Evolutionary conservation across 2,113 vertebrate genomes (phyloP).

Genomic region (Nibea albiflora): DNA sequence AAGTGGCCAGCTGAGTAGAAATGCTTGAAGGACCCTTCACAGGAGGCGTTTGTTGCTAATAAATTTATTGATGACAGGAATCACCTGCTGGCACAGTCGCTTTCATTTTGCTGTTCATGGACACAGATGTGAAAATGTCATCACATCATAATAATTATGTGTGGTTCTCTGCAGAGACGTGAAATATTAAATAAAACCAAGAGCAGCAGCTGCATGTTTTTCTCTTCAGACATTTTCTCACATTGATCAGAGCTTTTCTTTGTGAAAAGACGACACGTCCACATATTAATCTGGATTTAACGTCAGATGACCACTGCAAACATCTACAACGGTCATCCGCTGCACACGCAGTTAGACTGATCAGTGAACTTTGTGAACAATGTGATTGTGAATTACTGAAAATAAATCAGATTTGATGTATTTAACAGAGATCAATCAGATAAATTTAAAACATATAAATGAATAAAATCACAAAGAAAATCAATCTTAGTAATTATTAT

Average conservation of each 20-base stretch:
- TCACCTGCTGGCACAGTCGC: too few relatives aligned
- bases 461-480: too few relatives aligned
- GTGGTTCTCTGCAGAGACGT: neutral
- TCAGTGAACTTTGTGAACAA: too few relatives aligned
- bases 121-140: slow-evolving; percentile 41
- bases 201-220: neutral
- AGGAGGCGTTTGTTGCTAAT: too few relatives aligned
- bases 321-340: neutral
- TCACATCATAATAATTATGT: slow-evolving; percentile 41
- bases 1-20: too few relatives aligned
- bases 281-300: neutral
- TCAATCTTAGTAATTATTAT: too few relatives aligned
- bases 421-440: too few relatives aligned
- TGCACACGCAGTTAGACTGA: neutral
- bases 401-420: too few relatives aligned
- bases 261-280: neutral
- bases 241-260: neutral
- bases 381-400: too few relatives aligned
- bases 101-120: slow-evolving; percentile 26
- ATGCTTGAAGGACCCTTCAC: too few relatives aligned
- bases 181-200: neutral
- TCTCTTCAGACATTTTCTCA: slow-evolving; percentile 1
- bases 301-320: neutral
- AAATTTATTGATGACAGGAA: too few relatives aligned
- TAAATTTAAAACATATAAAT: too few relatives aligned